Base-by-base conservation (phyloP, 2,888 invertebrate species). In the Brenthis daphne region DNA sequence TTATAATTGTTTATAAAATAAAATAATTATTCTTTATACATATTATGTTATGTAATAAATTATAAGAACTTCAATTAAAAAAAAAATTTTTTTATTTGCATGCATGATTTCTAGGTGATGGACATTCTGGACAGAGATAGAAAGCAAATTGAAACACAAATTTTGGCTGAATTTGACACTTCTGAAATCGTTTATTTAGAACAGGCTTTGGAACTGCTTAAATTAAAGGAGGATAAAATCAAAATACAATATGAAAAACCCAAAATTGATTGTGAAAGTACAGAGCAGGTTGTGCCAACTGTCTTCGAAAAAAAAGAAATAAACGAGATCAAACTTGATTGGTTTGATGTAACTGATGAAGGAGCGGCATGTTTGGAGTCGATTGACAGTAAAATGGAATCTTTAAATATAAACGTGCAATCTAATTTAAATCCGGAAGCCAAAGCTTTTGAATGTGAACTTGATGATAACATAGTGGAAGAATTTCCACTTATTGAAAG, bases 181-280 rank as follows among this genome's bases (percentile, higher is more conserved):
- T 96, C 98, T 1, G 98, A 99, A 89, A 94, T 95, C 79, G 95
- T 96, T 77, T 99, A 97, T 81, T 95, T 98, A 74, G 96, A 98
- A 82, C 95, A 97, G 87, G 98, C 98, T 14, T 86, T 98, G 63
- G 86, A 94, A 63, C 94, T 96, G 82, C 89, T 98, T 11, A 90
- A 92, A 67, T 80, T 87, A 64, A 93, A 96, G 71, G 88, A 81
- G 88, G 94, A 86, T 73, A 80, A 79, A 57, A 79, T 80, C 58
- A 88, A 83, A 64, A 55, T 55, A 4, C 78, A 77, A 68, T 70
- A 75, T 75, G 76, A 81, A 70, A 76, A 82, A 77, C 76, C 79
- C 33, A 80, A 57, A 6, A 54, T 65, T 11, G 64, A 64, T n/a
- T 12, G 64, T 60, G 48, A 56, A 47, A 53, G 56, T 14, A 8